Evolutionary conservation across 2,888 invertebrate species (phyloP).

Genomic region (Brachynemurus nebulosus): DNA sequence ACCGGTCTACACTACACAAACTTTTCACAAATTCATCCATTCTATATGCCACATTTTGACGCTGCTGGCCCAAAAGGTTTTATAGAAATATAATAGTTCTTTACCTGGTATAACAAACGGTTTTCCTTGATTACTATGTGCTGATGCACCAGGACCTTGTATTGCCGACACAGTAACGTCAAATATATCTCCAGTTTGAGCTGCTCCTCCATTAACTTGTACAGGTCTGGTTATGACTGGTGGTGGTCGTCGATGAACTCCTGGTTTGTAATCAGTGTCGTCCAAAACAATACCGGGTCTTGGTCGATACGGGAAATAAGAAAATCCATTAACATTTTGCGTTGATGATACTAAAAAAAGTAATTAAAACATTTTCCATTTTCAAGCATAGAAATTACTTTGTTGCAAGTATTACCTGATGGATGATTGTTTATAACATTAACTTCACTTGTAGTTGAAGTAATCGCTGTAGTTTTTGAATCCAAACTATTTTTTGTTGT

Average conservation of each 20-base stretch:
- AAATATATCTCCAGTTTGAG: constrained; percentile 63
- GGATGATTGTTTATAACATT: constrained; percentile 4
- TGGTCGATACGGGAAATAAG: constrained; percentile 52
- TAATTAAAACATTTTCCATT: not conserved
- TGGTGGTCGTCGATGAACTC: constrained; percentile 31
- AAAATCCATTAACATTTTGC: constrained; percentile 24
- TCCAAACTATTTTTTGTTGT: constrained; percentile 20
- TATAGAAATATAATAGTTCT: too few species aligned
- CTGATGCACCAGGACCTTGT: constrained; percentile 60
- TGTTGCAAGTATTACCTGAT: not conserved
- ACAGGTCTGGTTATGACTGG: constrained; percentile 31
- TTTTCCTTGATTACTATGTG: constrained; percentile 27
- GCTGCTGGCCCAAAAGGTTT: too few species aligned
- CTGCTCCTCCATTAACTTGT: constrained; percentile 25
- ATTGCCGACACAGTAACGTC: constrained; percentile 80
- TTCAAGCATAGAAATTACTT: constrained; percentile 19
- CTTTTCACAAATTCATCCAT: too few species aligned
- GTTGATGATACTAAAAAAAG: constrained; percentile 1
- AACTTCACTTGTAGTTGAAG: constrained; percentile 18
- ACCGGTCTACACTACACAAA: too few species aligned
- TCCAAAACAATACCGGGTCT: constrained; percentile 77
- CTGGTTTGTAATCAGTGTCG: constrained; percentile 67
- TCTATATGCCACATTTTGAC: too few species aligned
- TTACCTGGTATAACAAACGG: constrained; percentile 40
- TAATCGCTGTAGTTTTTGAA: constrained; percentile 19